These are phyloP conservation scores for Pagetopsis macropterus DNA, from an alignment of 2,797 vertebrate species.

Conservation along the genomic window DNA sequence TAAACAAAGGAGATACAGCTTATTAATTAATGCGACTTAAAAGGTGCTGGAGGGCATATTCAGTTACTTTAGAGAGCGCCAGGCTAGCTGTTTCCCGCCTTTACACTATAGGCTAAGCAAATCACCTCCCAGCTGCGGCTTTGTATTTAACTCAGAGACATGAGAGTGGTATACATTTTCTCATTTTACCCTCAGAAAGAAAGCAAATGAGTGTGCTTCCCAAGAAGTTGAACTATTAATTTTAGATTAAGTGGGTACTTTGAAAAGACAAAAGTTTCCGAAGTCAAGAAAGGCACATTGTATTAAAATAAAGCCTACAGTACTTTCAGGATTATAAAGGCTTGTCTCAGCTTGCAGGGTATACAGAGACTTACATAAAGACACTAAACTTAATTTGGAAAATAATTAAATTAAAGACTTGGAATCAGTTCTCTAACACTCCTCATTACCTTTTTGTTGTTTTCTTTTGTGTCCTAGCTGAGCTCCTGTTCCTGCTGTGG, in stretches of 20 bases:
- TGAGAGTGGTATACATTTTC: neutral
- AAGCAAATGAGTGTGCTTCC: constrained; percentile 5
- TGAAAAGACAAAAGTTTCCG: neutral
- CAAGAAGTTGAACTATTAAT: neutral
- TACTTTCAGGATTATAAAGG: neutral
- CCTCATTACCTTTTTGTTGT: constrained; percentile 5
- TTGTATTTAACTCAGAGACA: neutral
- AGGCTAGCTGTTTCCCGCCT: neutral
- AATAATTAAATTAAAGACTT: neutral
- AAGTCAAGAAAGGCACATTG: neutral
- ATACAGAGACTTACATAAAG: neutral
- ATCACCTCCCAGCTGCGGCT: neutral
- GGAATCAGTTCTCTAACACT: neutral
- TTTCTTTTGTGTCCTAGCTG: constrained; percentile 86
- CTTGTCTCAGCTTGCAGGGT: neutral
- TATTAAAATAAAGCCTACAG: neutral
- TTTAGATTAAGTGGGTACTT: neutral
- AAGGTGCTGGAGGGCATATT: neutral
- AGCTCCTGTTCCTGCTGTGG: constrained; percentile 98
- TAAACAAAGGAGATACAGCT: neutral
- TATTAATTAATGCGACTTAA: constrained; percentile 10
- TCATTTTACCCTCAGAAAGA: neutral
- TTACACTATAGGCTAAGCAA: neutral
- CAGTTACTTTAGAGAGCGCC: neutral
- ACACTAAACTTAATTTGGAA: neutral